Percentiles rank a stretch among this genome's conserved stretches.
phyloP scores from a whole-genome alignment of 1,140 invertebrate species.

The Chlorops oryzae region DNA sequence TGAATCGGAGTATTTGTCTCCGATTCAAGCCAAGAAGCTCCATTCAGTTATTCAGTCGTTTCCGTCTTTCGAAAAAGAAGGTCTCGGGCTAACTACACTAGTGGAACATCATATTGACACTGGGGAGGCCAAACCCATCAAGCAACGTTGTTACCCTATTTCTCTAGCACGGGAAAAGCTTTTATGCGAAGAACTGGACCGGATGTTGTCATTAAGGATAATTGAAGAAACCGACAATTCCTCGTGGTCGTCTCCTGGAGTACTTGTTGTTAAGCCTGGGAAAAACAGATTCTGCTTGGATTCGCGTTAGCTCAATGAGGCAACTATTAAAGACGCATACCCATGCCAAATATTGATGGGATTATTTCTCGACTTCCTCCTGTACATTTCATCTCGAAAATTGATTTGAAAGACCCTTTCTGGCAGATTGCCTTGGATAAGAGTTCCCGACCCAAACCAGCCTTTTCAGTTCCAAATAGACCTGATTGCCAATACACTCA shows the following conservation, averaged over 20 bases:
- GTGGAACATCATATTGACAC: too few species aligned
- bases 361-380: slow-evolving; percentile 11
- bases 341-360: slow-evolving; percentile 21
- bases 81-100: too few species aligned
- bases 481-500: too few species aligned
- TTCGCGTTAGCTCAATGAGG: slow-evolving; percentile 25
- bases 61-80: too few species aligned
- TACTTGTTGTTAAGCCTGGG: slow-evolving; percentile 21
- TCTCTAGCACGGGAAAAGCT: too few species aligned
- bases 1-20: too few species aligned
- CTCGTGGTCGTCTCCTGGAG: slow-evolving; percentile 47
- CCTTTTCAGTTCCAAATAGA: slow-evolving; percentile 37
- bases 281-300: slow-evolving; percentile 28
- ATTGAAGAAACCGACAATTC: slow-evolving; percentile 37
- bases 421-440: slow-evolving; percentile 35
- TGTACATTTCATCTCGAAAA: slow-evolving; percentile 12
- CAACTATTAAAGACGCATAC: slow-evolving; percentile 31
- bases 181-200: too few species aligned
- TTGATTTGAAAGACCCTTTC: slow-evolving; percentile 35
- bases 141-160: too few species aligned
- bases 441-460: slow-evolving; percentile 39
- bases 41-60: too few species aligned
- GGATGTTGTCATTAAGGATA: too few species aligned
- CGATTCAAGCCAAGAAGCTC: too few species aligned
- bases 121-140: too few species aligned